Percentiles rank a stretch among this genome's conserved stretches.
These are phyloP conservation scores for Pinna nobilis DNA, from an alignment of 1,140 invertebrate genomes.

Conservation along the genomic window DNA sequence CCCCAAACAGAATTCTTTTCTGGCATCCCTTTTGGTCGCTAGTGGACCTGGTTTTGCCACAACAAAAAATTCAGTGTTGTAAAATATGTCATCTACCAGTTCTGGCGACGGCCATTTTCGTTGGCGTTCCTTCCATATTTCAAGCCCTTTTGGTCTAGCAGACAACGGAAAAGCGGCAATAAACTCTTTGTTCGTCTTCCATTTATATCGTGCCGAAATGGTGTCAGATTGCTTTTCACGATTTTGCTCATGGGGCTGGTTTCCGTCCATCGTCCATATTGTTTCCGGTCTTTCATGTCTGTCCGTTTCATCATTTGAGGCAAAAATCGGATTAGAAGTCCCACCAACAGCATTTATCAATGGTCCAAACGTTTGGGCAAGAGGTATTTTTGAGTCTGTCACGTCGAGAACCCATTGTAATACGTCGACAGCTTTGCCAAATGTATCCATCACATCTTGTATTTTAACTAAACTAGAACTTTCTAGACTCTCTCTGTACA, in stretches of 20 bases:
- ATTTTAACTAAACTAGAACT: neutral
- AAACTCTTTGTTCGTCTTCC: slow-evolving; percentile 30
- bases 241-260: neutral
- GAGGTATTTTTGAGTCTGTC: no score
- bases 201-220: neutral
- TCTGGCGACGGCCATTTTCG: slow-evolving; percentile 24
- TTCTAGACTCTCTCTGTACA: neutral
- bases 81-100: slow-evolving; percentile 14
- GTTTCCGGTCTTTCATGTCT: neutral
- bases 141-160: slow-evolving; percentile 11
- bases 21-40: neutral
- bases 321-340: neutral
- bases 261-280: neutral
- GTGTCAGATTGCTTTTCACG: neutral
- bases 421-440: neutral
- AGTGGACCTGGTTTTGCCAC: slow-evolving; percentile 27
- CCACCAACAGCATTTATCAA: no score
- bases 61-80: slow-evolving; percentile 29
- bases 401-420: no score
- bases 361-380: no score
- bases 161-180: slow-evolving; percentile 29
- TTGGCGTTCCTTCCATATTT: slow-evolving; percentile 14
- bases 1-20: slow-evolving; percentile 29
- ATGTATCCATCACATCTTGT: neutral
- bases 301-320: neutral